Evolutionary conservation across 2,113 vertebrate genomes (phyloP).

Genomic region (Sebastes schlegelii): DNA sequence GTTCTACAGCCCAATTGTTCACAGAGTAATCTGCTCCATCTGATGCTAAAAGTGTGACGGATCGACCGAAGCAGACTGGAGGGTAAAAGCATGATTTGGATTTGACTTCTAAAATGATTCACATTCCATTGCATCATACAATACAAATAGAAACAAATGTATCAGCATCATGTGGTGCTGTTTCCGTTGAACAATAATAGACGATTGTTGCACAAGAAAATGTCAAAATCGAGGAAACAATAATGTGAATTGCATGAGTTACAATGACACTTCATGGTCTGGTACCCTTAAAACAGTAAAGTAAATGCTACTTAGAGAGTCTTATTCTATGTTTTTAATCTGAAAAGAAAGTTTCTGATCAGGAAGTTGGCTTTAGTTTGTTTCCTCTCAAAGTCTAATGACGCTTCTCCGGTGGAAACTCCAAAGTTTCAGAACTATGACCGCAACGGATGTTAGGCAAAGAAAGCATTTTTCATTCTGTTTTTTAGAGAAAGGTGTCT

Average conservation of each 20-base stretch:
- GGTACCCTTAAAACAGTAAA: background rate
- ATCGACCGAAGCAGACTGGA: background rate
- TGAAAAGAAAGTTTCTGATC: background rate
- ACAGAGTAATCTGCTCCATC: background rate
- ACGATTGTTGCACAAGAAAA: conserved; percentile 6
- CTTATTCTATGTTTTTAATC: background rate
- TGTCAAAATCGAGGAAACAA: background rate
- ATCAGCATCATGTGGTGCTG: background rate
- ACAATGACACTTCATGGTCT: background rate
- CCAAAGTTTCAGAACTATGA: background rate
- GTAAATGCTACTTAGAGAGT: background rate
- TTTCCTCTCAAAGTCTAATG: background rate
- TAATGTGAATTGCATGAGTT: background rate
- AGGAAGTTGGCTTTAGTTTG: background rate
- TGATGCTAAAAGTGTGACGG: background rate
- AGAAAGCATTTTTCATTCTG: too few species aligned
- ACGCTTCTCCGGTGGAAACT: background rate
- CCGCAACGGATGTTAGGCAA: background rate
- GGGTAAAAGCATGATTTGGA: background rate
- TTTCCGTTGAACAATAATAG: conserved; percentile 28
- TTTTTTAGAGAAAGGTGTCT: background rate
- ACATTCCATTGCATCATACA: background rate
- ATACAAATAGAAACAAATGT: conserved; percentile 13
- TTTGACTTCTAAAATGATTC: background rate
- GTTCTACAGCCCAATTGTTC: background rate